A percentile compares a stretch with the other conserved stretches of the same genome.
Evolutionary conservation across 2,113 vertebrate genomes (phyloP).

Genomic region (Vireo altiloquus): DNA sequence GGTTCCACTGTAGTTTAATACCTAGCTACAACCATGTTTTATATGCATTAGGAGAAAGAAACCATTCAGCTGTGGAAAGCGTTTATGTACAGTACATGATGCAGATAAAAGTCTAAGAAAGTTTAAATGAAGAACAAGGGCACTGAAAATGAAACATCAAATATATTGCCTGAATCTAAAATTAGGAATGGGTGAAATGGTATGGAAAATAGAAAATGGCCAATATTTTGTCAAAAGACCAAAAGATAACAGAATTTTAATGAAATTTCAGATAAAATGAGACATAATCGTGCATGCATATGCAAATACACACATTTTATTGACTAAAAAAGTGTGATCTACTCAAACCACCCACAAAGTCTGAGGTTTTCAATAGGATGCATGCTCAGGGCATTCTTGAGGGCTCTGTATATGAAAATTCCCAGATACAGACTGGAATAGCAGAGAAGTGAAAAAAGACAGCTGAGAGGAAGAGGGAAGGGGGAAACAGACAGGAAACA

Average conservation of each 20-base stretch:
- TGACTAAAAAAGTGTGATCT: not conserved
- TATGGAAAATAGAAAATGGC: constrained; percentile 55
- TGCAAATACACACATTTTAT: not conserved
- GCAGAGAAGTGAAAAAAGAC: not conserved
- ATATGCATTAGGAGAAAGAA: constrained; percentile 66
- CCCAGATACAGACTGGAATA: not conserved
- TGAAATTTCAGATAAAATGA: constrained; percentile 29
- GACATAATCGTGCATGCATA: not conserved
- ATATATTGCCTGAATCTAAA: constrained; percentile 57
- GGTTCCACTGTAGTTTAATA: constrained; percentile 67
- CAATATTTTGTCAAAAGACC: constrained; percentile 19
- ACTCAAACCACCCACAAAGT: not conserved
- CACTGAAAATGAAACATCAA: constrained; percentile 49
- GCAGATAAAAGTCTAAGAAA: constrained; percentile 63
- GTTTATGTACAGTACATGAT: constrained; percentile 65
- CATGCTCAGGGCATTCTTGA: not conserved
- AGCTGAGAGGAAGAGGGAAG: not conserved
- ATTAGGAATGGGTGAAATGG: constrained; percentile 49
- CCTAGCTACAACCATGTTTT: constrained; percentile 61
- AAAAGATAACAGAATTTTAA: constrained; percentile 29
- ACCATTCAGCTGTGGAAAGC: constrained; percentile 58
- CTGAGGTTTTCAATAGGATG: not conserved
- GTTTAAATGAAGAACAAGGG: constrained; percentile 53
- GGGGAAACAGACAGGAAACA: not conserved
- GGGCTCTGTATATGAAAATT: not conserved